Evolutionary conservation across 2,797 vertebrate species (phyloP).

Genomic region (Eulemur albifrons): DNA sequence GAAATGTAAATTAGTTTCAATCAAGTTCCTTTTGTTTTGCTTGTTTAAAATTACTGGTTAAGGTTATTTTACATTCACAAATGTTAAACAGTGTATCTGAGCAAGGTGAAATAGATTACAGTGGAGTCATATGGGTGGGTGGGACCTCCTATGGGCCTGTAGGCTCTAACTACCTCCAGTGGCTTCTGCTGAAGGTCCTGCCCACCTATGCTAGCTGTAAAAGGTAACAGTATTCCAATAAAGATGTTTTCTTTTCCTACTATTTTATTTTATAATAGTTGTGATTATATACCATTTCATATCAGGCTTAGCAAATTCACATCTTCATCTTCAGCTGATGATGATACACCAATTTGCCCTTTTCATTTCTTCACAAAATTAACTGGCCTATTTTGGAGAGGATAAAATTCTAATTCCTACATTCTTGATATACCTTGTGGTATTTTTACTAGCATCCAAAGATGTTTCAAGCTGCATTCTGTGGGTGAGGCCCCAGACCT

Average conservation of each 20-base stretch:
- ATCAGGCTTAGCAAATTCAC: constrained; percentile 26
- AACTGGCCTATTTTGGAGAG: constrained; percentile 5
- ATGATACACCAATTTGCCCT: neutral
- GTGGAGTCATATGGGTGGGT: constrained; percentile 58
- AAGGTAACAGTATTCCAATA: neutral
- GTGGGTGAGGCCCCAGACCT: neutral
- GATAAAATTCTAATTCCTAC: neutral
- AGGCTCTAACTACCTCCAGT: neutral
- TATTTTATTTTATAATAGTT: constrained; percentile 10
- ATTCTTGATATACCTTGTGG: neutral
- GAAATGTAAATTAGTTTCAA: constrained; percentile 76
- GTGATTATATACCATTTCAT: neutral
- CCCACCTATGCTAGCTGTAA: constrained; percentile 20
- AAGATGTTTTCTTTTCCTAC: constrained; percentile 5
- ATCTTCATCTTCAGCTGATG: constrained; percentile 27
- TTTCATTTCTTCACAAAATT: constrained; percentile 26
- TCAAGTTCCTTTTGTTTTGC: constrained; percentile 72
- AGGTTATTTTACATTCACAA: constrained; percentile 72
- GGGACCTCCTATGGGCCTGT: constrained; percentile 50
- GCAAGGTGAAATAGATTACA: constrained; percentile 63
- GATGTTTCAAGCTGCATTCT: neutral
- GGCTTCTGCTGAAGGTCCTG: constrained; percentile 11
- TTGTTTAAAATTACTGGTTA: constrained; percentile 68
- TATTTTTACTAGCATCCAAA: constrained; percentile 7
- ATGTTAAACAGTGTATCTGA: constrained; percentile 64